Percentiles rank a stretch among this genome's conserved stretches.
These are phyloP conservation scores for Grus americana DNA, from an alignment of 2,113 vertebrate genomes.

Conservation along the genomic window DNA sequence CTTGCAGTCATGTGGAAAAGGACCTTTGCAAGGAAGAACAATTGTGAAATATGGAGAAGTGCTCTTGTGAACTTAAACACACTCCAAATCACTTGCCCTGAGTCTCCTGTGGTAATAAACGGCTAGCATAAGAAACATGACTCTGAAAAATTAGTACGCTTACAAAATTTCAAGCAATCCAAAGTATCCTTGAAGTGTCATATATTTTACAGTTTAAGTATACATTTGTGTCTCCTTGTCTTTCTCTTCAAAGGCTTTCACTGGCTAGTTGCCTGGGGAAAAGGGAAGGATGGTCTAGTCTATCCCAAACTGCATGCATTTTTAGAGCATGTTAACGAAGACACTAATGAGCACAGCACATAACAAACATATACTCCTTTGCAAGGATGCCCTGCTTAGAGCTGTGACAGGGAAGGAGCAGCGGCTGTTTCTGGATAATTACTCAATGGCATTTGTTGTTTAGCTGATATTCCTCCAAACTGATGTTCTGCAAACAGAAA, in stretches of 20 bases:
- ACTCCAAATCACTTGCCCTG: constrained; percentile 12
- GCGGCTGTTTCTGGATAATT: neutral
- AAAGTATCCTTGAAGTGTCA: constrained; percentile 64
- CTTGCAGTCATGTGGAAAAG: neutral
- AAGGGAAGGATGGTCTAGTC: neutral
- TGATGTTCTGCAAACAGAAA: neutral
- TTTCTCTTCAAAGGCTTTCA: constrained; percentile 52
- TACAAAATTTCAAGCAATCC: constrained; percentile 55
- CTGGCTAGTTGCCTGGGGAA: constrained; percentile 57
- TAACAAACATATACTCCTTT: neutral
- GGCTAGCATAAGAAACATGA: neutral
- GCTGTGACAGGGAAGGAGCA: neutral
- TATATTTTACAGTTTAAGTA: constrained; percentile 62
- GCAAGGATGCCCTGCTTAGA: neutral
- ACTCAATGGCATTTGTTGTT: neutral
- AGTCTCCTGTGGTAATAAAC: neutral
- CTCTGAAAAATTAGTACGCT: constrained; percentile 60
- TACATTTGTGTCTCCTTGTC: constrained; percentile 43
- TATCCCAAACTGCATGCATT: neutral
- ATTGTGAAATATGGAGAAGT: neutral
- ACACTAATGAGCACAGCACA: neutral
- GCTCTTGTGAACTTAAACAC: constrained; percentile 43
- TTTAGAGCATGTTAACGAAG: neutral
- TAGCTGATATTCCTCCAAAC: neutral
- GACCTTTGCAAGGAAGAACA: neutral